Evolutionary conservation across 2,888 invertebrate species (phyloP), one percentile per base, ranked within the genome.

Genomic region (Pachydiplax longipennis): DNA sequence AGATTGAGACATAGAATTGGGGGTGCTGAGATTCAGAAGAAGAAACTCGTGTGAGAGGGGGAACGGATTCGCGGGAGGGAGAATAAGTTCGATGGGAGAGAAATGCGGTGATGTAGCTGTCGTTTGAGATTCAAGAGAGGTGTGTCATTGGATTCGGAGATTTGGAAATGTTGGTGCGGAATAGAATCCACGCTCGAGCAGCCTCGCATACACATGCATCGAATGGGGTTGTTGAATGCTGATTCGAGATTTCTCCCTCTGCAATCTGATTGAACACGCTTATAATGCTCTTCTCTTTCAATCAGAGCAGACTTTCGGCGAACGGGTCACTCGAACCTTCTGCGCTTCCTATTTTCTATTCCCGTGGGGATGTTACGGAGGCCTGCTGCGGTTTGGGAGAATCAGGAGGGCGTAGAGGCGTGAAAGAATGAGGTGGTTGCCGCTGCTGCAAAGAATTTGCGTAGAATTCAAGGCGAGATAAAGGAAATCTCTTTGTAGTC

Each of bases 101-200:
- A 81, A 81, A 81, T 80, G 13, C 35, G 80, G 80, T 37, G 80
- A 80, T 44, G 81, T 81, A 81, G 81, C 40, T 44, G 81, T 81
- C 81, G 81, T 81, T 81, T 81, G 81, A 37, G 40, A 81, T 81
- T 81, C 81, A 37, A 44, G 81, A 44, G 81, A 37, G 81, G 81
- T 81, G 37, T 37, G 40, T 81, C 81, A 81, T 81, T 44, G 81
- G 40, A 81, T 81, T 81, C 22, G 81, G 22, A 81, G 81, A 81
- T 81, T 81, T 81, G 81, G 81, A 37, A 81, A 81, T 81, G 35
- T 31, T 35, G 37, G 40, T 18, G 22, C 15, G 81, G 81, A 81
- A 81, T 81, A n/a, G 81, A 44, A 81, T 81, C 44, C 81, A 81
- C 81, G 81, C 37, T 44, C 40, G 81, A 44, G 37, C 18, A 22